phyloP scores from a whole-genome alignment of 2,888 invertebrate species.

The Adela reaumurella region DNA sequence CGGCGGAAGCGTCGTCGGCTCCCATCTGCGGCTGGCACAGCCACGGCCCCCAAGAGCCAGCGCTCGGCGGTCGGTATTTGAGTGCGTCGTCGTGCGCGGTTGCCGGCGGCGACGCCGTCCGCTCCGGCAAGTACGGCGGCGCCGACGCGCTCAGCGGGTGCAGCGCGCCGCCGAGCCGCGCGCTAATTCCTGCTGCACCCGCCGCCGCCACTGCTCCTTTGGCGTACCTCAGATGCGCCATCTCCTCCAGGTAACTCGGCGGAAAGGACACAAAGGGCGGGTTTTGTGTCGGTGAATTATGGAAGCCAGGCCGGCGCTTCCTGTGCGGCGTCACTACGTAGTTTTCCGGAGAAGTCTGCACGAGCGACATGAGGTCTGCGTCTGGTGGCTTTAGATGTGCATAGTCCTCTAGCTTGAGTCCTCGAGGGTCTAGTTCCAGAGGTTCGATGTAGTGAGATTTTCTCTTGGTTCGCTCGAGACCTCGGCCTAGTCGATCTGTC shows the following conservation, averaged over 20 bases:
- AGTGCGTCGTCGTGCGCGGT: conserved; percentile 55
- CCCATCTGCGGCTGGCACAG: conserved; percentile 64
- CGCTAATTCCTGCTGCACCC: conserved; percentile 44
- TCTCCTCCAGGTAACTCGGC: conserved; percentile 71
- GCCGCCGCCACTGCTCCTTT: conserved; percentile 59
- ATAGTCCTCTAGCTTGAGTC: conserved; percentile 64
- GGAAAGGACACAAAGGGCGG: conserved; percentile 83
- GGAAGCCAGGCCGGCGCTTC: conserved; percentile 82
- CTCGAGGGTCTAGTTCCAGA: conserved; percentile 64
- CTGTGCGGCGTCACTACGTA: conserved; percentile 86
- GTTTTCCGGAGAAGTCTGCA: conserved; percentile 72
- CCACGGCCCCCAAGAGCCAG: conserved; percentile 69
- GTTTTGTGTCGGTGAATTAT: conserved; percentile 83
- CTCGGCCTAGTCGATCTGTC: conserved; percentile 58
- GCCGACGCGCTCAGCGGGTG: conserved; percentile 57
- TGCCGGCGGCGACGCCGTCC: conserved; percentile 55
- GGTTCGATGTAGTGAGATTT: conserved; percentile 63
- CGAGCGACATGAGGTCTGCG: conserved; percentile 64
- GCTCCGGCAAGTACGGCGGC: conserved; percentile 65
- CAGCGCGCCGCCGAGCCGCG: conserved; percentile 51
- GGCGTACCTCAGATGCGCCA: conserved; percentile 60
- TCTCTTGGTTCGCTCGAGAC: conserved; percentile 60
- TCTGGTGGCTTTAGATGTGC: conserved; percentile 65
- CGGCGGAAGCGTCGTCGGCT: conserved; percentile 39
- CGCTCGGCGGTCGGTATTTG: conserved; percentile 66